Conservation (phyloP, 1,140 invertebrate genomes). For the Panagrolaimus sp. region DNA sequence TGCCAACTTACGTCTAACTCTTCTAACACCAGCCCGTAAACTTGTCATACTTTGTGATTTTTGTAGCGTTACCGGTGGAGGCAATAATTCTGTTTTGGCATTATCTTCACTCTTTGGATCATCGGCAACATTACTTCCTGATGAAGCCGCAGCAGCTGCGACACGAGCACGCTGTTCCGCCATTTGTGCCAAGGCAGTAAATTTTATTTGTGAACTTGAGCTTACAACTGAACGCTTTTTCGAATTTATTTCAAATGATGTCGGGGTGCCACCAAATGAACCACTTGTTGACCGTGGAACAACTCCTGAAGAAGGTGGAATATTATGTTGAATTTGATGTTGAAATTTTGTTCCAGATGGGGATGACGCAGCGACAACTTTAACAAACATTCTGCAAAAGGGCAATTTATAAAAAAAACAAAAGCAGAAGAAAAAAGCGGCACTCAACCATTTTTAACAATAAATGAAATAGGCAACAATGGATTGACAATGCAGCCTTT, state of each 20-base stretch:
- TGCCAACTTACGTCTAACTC: conserved; percentile 10
- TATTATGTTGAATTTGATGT: conserved; percentile 4
- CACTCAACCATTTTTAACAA: not conserved
- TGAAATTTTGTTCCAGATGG: conserved; percentile 11
- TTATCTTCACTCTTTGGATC: not conserved
- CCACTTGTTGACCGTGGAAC: not conserved
- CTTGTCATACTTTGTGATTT: not conserved
- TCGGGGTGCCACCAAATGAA: conserved; percentile 13
- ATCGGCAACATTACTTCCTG: not conserved
- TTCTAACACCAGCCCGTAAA: not conserved
- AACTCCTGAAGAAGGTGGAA: not conserved
- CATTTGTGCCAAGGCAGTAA: conserved; percentile 16
- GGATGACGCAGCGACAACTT: not conserved
- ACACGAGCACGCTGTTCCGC: conserved; percentile 1
- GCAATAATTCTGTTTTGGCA: not conserved
- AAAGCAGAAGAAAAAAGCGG: conserved; percentile 6
- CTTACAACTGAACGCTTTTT: conserved; percentile 15
- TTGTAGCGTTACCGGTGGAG: not conserved
- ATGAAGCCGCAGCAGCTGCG: not conserved
- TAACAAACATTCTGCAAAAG: conserved; percentile 16
- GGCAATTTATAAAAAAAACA: not conserved
- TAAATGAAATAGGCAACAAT: conserved; percentile 14
- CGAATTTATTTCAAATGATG: not conserved
- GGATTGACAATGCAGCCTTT: conserved; percentile 12
- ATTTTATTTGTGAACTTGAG: conserved; percentile 14